phyloP scores from a whole-genome alignment of 2,888 invertebrate genomes.

The Teinopalpus imperialis region DNA sequence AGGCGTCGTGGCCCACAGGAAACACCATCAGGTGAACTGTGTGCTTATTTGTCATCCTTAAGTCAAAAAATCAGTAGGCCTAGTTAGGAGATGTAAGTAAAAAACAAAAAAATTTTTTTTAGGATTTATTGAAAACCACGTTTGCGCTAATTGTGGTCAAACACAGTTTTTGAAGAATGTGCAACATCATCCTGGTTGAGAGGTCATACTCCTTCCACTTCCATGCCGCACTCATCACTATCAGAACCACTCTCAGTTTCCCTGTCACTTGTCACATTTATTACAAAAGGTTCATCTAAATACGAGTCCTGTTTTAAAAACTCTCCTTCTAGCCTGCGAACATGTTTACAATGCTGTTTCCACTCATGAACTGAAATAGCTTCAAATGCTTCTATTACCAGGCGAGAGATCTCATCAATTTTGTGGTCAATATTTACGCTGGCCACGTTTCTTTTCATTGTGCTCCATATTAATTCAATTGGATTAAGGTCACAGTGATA shows the following conservation, averaged over 20 bases:
- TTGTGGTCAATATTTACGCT: constrained; percentile 1
- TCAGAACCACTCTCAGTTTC: background rate
- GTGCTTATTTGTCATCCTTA: too few species aligned
- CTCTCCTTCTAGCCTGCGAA: background rate
- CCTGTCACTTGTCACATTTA: background rate
- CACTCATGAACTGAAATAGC: constrained; percentile 2
- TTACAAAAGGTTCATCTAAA: constrained; percentile 1
- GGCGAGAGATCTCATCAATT: background rate
- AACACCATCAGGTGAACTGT: too few species aligned
- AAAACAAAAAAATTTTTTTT: background rate
- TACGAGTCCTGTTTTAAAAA: background rate
- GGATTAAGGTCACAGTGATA: background rate
- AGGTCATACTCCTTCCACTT: too few species aligned
- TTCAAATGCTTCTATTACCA: constrained; percentile 4
- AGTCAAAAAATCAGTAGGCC: too few species aligned
- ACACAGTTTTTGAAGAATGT: constrained; percentile 8
- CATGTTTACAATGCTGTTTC: constrained; percentile 1
- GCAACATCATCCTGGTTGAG: constrained; percentile 6
- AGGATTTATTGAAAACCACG: constrained; percentile 6
- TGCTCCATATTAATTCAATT: background rate
- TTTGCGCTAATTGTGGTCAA: constrained; percentile 7
- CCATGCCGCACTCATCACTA: too few species aligned
- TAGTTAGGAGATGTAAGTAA: constrained; percentile 6
- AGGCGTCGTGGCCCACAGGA: too few species aligned
- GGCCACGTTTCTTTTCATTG: constrained; percentile 6